phyloP scores from a whole-genome alignment of 2,797 vertebrate genomes.

The Florisuga fusca region DNA sequence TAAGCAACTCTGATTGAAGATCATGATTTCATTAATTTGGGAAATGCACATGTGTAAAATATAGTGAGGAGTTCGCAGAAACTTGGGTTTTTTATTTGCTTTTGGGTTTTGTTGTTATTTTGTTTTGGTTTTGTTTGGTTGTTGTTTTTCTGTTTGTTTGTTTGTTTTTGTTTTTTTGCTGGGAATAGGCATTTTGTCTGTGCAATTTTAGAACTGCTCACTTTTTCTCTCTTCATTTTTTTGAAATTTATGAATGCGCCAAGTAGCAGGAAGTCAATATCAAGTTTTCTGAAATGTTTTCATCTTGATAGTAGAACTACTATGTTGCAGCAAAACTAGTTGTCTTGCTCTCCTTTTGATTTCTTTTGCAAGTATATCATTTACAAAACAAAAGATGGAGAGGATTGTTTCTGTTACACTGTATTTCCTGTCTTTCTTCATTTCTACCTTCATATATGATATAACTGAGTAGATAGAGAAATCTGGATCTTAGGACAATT shows the following conservation, averaged over 20 bases:
- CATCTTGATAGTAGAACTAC: neutral
- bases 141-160: too few relatives aligned
- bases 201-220: neutral
- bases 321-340: neutral
- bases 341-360: neutral
- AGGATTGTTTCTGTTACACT: neutral
- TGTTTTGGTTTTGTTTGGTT: too few relatives aligned
- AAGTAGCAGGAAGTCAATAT: neutral
- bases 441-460: neutral
- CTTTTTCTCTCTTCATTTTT: fast-evolving
- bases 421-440: neutral
- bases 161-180: neutral
- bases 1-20: neutral
- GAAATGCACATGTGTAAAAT: neutral
- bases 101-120: too few relatives aligned
- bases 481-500: neutral
- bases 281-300: neutral
- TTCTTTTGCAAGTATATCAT: neutral
- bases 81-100: neutral
- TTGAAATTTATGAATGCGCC: neutral
- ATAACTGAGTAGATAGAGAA: neutral
- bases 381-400: neutral
- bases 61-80: neutral
- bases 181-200: neutral
- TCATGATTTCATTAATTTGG: neutral